phyloP scores from a whole-genome alignment of 2,888 invertebrate genomes.

The Lycocerus yunnanus region DNA sequence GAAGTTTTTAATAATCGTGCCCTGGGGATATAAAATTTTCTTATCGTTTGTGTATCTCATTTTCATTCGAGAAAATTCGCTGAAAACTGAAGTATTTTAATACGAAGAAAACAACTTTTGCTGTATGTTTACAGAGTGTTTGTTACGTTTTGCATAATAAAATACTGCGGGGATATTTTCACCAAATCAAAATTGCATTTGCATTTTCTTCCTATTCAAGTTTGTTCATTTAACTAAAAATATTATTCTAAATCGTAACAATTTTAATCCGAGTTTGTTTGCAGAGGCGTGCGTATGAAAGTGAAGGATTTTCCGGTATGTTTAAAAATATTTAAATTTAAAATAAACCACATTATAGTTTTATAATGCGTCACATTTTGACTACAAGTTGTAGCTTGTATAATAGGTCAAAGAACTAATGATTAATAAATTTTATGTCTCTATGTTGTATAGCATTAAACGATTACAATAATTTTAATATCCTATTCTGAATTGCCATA shows the following conservation, averaged over 20 bases:
- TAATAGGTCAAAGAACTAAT: conserved; percentile 18
- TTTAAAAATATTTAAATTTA: neutral
- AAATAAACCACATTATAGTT: neutral
- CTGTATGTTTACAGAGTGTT: conserved; percentile 21
- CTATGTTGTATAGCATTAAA: neutral
- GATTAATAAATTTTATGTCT: neutral
- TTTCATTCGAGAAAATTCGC: conserved; percentile 2
- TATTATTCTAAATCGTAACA: conserved; percentile 1
- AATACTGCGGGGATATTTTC: conserved; percentile 26
- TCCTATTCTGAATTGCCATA: neutral
- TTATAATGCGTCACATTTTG: conserved; percentile 6
- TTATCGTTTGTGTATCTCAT: neutral
- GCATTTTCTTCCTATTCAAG: conserved; percentile 25
- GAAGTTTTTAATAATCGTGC: neutral
- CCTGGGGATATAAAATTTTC: neutral
- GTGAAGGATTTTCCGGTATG: neutral
- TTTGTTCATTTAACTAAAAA: conserved; percentile 12
- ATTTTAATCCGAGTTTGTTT: neutral
- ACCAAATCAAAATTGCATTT: conserved; percentile 21
- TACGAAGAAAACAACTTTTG: conserved; percentile 19
- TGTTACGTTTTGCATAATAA: conserved; percentile 28
- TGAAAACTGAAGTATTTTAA: conserved; percentile 16
- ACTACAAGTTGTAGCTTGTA: conserved; percentile 12
- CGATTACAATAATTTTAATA: conserved; percentile 1
- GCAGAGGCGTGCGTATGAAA: neutral